Evolutionary conservation across 2,113 vertebrate species (phyloP).

Genomic region (Tachuris rubrigastra): DNA sequence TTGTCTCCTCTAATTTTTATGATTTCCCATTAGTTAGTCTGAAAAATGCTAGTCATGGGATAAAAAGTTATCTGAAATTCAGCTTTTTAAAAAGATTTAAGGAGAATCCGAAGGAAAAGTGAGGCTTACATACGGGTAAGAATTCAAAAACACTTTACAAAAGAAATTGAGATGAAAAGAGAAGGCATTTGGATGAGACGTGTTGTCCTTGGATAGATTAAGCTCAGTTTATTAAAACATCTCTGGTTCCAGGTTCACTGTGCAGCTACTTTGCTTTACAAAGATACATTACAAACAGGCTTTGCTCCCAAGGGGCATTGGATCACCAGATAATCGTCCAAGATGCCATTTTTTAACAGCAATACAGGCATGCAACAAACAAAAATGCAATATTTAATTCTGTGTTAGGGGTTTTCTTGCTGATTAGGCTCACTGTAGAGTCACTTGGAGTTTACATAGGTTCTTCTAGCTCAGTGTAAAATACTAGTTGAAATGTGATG

Average conservation of each 20-base stretch:
- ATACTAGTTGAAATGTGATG: background rate
- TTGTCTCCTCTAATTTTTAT: background rate
- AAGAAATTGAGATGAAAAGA: background rate
- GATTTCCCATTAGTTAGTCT: background rate
- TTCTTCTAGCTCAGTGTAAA: background rate
- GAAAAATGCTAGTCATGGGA: fast-evolving
- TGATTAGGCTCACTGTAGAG: background rate
- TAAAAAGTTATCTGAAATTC: background rate
- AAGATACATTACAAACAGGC: background rate
- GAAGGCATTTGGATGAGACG: background rate
- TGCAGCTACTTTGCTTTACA: background rate
- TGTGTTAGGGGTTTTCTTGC: background rate
- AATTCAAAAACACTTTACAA: background rate
- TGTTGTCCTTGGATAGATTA: background rate
- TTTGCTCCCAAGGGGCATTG: background rate
- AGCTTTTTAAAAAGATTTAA: background rate
- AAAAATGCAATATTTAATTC: background rate
- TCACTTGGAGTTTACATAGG: background rate
- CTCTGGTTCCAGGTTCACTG: background rate
- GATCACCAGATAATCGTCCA: background rate
- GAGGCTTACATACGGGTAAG: background rate
- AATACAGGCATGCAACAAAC: background rate
- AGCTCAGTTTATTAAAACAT: background rate
- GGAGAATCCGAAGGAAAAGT: background rate
- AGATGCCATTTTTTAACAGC: background rate